These are phyloP conservation scores for Harpalus rufipes DNA, from an alignment of 2,888 invertebrate species.

Conservation along the genomic window DNA sequence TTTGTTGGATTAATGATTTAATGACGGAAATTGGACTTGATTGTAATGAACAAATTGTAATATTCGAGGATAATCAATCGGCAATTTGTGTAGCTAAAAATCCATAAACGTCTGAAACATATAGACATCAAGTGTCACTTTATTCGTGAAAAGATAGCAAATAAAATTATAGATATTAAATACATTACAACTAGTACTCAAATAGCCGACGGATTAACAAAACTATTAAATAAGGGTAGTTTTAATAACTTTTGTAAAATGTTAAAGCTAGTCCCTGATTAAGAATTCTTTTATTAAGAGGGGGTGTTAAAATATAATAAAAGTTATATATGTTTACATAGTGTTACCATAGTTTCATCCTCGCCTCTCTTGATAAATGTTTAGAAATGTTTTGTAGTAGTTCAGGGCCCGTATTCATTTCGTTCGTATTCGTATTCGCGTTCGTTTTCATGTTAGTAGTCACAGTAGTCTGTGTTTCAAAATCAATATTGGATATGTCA, in stretches of 20 bases:
- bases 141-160: not conserved
- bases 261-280: not conserved
- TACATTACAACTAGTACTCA: not conserved
- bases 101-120: not conserved
- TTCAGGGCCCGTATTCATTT: too few species aligned
- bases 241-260: not conserved
- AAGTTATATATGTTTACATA: not conserved
- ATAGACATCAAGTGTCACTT: not conserved
- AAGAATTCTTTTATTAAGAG: not conserved
- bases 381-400: not conserved
- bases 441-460: too few species aligned
- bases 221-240: not conserved
- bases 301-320: not conserved
- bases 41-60: not conserved
- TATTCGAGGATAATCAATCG: not conserved
- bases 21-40: not conserved
- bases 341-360: not conserved
- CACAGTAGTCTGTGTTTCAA: too few species aligned
- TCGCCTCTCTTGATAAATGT: not conserved
- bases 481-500: too few species aligned
- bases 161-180: not conserved
- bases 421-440: too few species aligned
- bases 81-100: not conserved
- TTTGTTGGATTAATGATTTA: not conserved
- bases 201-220: conserved; percentile 1